A percentile compares a stretch with the other conserved stretches of the same genome.
Conservation (phyloP, 2,113 vertebrate genomes). For the Pungitius pungitius region DNA sequence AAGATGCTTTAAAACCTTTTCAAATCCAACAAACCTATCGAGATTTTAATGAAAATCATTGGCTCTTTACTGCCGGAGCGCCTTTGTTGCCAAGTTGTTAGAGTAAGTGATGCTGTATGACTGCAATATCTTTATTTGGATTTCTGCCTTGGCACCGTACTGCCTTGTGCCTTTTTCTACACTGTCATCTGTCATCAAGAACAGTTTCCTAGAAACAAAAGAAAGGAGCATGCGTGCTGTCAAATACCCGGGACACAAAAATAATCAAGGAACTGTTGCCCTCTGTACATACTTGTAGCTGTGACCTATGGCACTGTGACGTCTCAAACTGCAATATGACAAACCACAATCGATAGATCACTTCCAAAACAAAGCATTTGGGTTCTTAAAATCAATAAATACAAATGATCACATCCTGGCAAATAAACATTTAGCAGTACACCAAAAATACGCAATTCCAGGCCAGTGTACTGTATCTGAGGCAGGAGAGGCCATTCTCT, state of each 20-base stretch:
- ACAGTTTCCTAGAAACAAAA: not conserved
- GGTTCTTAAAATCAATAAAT: not conserved
- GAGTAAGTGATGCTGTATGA: not conserved
- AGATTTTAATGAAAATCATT: not conserved
- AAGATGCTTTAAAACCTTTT: not conserved
- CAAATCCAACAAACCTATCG: not conserved
- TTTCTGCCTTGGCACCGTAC: not conserved
- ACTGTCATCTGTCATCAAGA: not conserved
- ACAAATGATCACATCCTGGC: not conserved
- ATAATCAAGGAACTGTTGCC: not conserved
- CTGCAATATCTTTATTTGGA: not conserved
- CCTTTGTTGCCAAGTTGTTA: not conserved
- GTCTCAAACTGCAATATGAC: not conserved
- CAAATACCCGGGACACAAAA: not conserved
- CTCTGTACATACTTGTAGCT: not conserved
- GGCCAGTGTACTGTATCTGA: not conserved
- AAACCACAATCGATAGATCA: not conserved
- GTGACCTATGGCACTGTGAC: not conserved
- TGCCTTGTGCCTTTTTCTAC: not conserved
- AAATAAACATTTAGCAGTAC: slow-evolving; percentile 10
- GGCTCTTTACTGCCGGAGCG: not conserved
- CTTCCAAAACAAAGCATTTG: not conserved
- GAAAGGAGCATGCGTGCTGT: not conserved
- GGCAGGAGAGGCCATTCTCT: not conserved
- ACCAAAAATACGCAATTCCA: not conserved